Conservation (phyloP, 2,797 vertebrate genomes). For the Melanotaenia maccullochi region DNA sequence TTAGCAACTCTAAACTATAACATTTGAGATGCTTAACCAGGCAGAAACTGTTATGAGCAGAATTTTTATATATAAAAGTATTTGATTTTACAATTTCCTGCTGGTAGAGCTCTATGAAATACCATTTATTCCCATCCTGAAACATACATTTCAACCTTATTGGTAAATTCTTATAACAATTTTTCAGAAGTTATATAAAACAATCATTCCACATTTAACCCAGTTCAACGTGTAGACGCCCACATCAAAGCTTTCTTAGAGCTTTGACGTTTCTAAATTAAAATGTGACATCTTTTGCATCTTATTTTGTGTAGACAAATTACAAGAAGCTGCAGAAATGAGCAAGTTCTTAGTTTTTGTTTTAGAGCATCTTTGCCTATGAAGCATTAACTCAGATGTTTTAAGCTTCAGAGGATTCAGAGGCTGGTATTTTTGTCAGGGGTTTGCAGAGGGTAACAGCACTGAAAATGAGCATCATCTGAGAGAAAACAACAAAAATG, state of each 20-base stretch:
- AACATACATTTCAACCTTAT: not conserved
- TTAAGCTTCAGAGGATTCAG: not conserved
- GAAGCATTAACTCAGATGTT: not conserved
- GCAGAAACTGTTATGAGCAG: not conserved
- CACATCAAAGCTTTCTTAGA: not conserved
- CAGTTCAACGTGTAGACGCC: not conserved
- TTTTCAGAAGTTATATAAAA: not conserved
- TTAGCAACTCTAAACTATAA: not conserved
- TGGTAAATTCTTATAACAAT: not conserved
- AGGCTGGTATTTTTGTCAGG: no score
- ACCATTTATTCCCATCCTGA: not conserved
- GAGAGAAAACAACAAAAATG: no score
- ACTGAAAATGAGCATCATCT: no score
- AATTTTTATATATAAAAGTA: not conserved
- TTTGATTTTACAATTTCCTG: not conserved
- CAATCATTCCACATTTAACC: not conserved
- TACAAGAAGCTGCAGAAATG: not conserved
- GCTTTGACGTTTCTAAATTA: not conserved
- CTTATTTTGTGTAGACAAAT: not conserved
- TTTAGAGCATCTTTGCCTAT: no score
- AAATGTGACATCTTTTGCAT: not conserved
- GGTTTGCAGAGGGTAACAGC: no score
- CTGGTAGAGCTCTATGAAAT: constrained; percentile 16
- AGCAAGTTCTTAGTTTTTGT: not conserved
- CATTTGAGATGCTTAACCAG: not conserved